Evolutionary conservation across 2,888 invertebrate genomes (phyloP).

Genomic region (Glyphotaelius pellucidus): DNA sequence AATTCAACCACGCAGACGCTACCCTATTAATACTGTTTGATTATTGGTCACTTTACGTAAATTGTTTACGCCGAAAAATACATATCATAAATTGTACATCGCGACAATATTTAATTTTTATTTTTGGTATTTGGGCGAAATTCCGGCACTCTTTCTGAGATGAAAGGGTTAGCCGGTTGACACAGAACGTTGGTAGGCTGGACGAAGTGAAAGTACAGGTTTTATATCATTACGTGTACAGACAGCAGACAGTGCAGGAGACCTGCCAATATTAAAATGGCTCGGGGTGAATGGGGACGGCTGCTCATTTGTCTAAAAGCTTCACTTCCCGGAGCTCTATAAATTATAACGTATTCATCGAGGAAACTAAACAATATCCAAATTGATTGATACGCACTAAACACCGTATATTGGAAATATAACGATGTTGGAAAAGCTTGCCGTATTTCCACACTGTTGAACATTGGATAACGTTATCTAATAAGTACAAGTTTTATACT

Average conservation of each 20-base stretch:
- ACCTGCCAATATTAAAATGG: not conserved
- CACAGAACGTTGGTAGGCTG: no score
- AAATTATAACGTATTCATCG: not conserved
- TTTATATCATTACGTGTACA: no score
- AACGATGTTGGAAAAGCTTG: not conserved
- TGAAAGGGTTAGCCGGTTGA: no score
- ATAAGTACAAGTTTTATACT: not conserved
- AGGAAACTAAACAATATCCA: not conserved
- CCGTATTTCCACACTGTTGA: not conserved
- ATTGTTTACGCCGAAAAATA: no score
- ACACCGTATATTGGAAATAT: not conserved
- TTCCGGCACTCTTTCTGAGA: no score
- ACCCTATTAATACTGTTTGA: no score
- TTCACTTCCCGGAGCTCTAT: not conserved
- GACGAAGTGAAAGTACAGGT: no score
- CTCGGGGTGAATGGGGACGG: not conserved
- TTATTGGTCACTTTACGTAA: no score
- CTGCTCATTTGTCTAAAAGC: not conserved
- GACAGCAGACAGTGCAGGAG: not conserved
- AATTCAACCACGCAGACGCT: no score
- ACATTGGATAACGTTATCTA: not conserved
- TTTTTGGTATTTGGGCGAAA: no score
- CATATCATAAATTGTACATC: no score
- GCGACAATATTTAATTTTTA: no score
- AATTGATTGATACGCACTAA: not conserved